Evolutionary conservation across 2,797 vertebrate genomes (phyloP).

Genomic region (Darevskia nairensis): DNA sequence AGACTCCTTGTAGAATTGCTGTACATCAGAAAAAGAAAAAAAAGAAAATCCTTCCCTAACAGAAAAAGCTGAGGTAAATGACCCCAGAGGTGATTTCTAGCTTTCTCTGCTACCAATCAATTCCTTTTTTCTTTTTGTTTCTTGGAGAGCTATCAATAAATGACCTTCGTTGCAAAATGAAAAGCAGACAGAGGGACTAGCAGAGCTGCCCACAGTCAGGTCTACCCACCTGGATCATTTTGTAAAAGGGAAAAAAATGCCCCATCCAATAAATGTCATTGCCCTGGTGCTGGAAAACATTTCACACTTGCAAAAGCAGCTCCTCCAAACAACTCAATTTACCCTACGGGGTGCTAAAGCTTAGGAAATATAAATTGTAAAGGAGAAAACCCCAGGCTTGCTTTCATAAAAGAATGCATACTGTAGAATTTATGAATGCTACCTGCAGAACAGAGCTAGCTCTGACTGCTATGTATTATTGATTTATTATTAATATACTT

Average conservation of each 20-base stretch:
- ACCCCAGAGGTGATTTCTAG: constrained; percentile 28
- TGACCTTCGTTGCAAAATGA: constrained; percentile 18
- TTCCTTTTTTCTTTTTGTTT: constrained; percentile 11
- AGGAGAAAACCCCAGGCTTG: background rate
- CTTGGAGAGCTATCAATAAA: background rate
- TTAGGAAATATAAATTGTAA: constrained; percentile 6
- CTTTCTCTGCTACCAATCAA: constrained; percentile 3
- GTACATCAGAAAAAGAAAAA: background rate
- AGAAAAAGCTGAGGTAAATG: constrained; percentile 21
- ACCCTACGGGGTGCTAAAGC: constrained; percentile 1
- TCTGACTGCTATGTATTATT: background rate
- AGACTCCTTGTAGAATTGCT: constrained; percentile 11
- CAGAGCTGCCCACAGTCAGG: background rate
- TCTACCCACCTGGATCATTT: background rate
- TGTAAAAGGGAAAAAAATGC: background rate
- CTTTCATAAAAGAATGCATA: constrained; percentile 9
- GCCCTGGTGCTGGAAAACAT: background rate
- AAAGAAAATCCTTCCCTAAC: constrained; percentile 28
- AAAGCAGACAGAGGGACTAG: background rate
- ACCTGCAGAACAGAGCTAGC: background rate
- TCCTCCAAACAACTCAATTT: background rate
- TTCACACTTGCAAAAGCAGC: background rate
- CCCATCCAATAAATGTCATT: background rate
- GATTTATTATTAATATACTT: background rate
- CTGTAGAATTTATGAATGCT: background rate